phyloP scores from a whole-genome alignment of 2,113 vertebrate species.

The Trochalopteron elliotii region DNA sequence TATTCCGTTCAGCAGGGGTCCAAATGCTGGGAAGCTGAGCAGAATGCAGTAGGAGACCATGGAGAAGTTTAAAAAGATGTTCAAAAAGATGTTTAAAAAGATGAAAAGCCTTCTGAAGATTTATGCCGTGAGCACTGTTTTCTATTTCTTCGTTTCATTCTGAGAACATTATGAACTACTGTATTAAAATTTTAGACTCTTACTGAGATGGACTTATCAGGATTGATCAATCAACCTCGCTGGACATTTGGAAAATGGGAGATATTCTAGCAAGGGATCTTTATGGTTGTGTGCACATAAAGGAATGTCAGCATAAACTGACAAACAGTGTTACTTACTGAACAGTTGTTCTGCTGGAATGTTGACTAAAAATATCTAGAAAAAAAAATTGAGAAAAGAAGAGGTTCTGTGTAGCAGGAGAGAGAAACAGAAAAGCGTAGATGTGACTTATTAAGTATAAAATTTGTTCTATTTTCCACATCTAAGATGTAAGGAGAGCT shows the following conservation, averaged over 20 bases:
- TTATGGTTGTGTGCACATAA: not conserved
- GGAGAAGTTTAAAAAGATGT: not conserved
- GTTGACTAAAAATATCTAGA: not conserved
- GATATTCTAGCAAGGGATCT: not conserved
- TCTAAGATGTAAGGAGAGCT: not conserved
- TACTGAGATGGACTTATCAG: not conserved
- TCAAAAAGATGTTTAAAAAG: not conserved
- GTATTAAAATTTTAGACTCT: slow-evolving; percentile 12
- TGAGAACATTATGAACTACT: not conserved
- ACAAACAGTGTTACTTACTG: not conserved
- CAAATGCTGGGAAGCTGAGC: not conserved
- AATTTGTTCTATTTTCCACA: not conserved
- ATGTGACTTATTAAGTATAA: not conserved
- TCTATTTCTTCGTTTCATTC: not conserved
- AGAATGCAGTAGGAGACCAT: not conserved
- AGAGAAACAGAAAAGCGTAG: not conserved
- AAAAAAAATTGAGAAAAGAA: not conserved
- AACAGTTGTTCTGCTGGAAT: not conserved
- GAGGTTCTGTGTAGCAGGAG: not conserved
- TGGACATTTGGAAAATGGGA: not conserved
- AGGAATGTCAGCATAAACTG: not conserved
- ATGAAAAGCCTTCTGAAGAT: not conserved
- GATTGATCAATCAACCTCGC: not conserved
- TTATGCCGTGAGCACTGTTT: not conserved
- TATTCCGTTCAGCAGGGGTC: not conserved